phyloP scores from a whole-genome alignment of 2,113 vertebrate species.

The Philantomba maxwellii region DNA sequence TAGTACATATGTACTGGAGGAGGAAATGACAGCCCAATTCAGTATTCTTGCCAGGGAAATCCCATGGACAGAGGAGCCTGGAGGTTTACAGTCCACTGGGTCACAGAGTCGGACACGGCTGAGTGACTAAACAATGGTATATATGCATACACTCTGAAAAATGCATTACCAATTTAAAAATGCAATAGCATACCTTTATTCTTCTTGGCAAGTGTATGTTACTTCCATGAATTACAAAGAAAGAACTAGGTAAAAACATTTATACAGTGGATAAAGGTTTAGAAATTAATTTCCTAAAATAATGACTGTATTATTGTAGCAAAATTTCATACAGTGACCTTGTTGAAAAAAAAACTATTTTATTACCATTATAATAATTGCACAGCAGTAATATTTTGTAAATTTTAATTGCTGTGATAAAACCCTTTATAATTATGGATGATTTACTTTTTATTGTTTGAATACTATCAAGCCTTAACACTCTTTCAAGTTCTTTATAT shows the following conservation, averaged over 20 bases:
- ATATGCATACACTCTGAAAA: neutral
- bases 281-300: neutral
- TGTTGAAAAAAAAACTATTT: conserved; percentile 12
- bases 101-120: fast-evolving
- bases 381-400: neutral
- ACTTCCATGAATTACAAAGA: neutral
- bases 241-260: neutral
- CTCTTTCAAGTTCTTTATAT: neutral
- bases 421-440: neutral
- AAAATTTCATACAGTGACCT: conserved; percentile 23
- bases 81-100: neutral
- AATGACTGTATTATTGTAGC: neutral
- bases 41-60: neutral
- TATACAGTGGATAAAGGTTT: neutral
- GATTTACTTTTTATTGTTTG: conserved; percentile 17
- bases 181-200: neutral
- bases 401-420: conserved; percentile 42
- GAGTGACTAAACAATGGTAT: neutral
- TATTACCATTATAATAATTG: conserved; percentile 27
- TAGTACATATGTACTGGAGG: neutral
- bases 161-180: neutral
- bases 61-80: neutral
- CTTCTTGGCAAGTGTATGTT: neutral
- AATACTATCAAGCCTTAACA: neutral
- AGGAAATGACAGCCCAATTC: neutral